Base-by-base conservation (phyloP, 2,797 vertebrate species). In the Schizopygopsis malacanthus region DNA sequence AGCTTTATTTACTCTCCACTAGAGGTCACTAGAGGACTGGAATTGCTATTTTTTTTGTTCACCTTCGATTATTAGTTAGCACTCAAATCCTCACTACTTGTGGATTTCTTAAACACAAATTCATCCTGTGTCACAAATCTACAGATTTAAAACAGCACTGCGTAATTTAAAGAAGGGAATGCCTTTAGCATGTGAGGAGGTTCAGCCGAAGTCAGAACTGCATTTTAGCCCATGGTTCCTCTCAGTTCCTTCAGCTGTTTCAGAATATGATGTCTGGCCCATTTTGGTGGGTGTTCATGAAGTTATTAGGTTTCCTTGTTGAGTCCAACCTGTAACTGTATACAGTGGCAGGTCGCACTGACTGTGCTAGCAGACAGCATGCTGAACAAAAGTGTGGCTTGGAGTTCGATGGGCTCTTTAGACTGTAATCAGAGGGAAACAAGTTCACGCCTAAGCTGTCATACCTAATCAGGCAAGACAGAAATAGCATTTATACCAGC, bases 361-460 rank as follows among this genome's bases (percentile, higher is more conserved):
- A n/a, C 28, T 54, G 33, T 22, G 39, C 79, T 47, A 63, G 84
- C 77, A 86, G 88, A 89, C 67, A 54, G 43, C 47, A 16, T 43
- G 79, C 77, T 81, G 83, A 79, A 82, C 82, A 71, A 63, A 77
- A 86, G 85, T 59, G 20, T 79, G 80, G 65, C 63, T 70, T 89
- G 81, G 81, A 77, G 87, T 88, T 84, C 87, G 83, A 85, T 72
- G 88, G 82, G 65, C 82, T 89, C 84, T 89, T 90, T 90, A 87
- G 70, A 82, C 59, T 76, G 71, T 88, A 87, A 86, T 87, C 54
- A 89, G 79, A 85, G 63, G 52, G 28, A 81, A 83, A 89, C 83
- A 83, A 85, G 88, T 88, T 89, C 81, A 70, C 83, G 50, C 87
- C 87, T 59, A 84, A 79, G 25, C 61, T 85, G 87, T 87, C 84